Evolutionary conservation across 2,888 invertebrate species (phyloP), one percentile per base, ranked within the genome.

Genomic region (Steinernema hermaphroditum): DNA sequence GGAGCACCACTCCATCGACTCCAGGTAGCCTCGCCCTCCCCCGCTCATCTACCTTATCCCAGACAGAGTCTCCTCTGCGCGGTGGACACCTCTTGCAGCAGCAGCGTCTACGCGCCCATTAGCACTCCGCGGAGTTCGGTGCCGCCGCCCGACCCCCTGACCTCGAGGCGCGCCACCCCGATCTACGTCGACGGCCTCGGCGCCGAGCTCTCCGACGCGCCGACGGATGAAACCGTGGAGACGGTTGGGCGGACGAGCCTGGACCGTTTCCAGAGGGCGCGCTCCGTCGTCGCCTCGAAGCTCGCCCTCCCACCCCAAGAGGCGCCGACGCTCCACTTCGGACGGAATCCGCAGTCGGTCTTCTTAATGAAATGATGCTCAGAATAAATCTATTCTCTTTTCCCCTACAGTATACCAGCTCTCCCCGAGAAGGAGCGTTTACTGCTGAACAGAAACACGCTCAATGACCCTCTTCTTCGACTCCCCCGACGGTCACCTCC

Each of bases 31-130:
- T 4, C 2, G 22, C 22, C 22, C 50, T 50, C 50, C 50, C 12
- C 9, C 50, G n/a, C 32, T 16, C 37, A 4, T 37, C 37, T 37
- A 37, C 37, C 37, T 4, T 37, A 37, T 37, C 37, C 32, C 62
- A 62, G 62, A 32, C 62, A 62, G 34, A 62, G 62, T 27, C 16
- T 62, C 34, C 32, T 62, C 32, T 62, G 27, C 27, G 27, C 22
- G 62, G 27, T 62, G 32, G 62, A 62, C 19, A 34, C 14, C 14
- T 62, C 62, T 16, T 62, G 62, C 32, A 29, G 34, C 32, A 62
- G 62, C 62, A 32, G 32, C 62, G 62, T 62, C 27, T 62, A 62
- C 32, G 62, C 62, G 16, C 62, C 62, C 32, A 32, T 62, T 12
- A 54, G 54, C 32, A 62, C 62, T 9, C 62, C 29, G 62, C 29